phyloP scores from a whole-genome alignment of 2,888 invertebrate genomes.

The Strigamia transsilvanica region DNA sequence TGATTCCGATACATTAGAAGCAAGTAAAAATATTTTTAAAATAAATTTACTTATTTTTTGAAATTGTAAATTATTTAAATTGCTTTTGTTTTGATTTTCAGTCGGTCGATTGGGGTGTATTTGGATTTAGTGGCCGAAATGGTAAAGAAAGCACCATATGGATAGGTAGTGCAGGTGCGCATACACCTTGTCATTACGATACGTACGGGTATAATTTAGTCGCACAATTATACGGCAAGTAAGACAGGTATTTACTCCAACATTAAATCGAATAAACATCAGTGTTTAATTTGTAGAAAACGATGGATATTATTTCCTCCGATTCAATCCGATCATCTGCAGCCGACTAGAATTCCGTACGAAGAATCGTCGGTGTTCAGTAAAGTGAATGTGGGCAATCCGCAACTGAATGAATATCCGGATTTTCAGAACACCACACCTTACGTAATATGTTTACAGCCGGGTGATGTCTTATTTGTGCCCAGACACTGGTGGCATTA shows the following conservation, averaged over 20 bases:
- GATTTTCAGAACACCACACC: constrained; percentile 62
- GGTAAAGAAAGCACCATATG: constrained; percentile 65
- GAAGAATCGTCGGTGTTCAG: constrained; percentile 96
- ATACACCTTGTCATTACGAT: constrained; percentile 94
- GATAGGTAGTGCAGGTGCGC: constrained; percentile 72
- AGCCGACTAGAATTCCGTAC: constrained; percentile 87
- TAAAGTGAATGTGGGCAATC: constrained; percentile 79
- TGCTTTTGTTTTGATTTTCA: constrained; percentile 59
- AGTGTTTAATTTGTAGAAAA: constrained; percentile 71
- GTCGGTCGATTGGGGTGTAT: constrained; percentile 63
- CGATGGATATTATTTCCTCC: constrained; percentile 92
- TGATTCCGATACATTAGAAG: constrained; percentile 70
- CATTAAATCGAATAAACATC: background rate
- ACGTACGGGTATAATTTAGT: constrained; percentile 94
- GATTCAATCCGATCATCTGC: constrained; percentile 71
- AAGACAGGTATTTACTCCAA: background rate
- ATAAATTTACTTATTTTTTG: background rate
- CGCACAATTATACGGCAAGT: constrained; percentile 87
- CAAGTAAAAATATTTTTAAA: constrained; percentile 61
- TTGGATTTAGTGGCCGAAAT: constrained; percentile 62
- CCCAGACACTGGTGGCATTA: constrained; percentile 98
- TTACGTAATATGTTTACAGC: constrained; percentile 73
- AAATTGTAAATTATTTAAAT: constrained; percentile 7
- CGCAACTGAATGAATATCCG: constrained; percentile 64
- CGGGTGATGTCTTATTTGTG: constrained; percentile 87